phyloP scores from a whole-genome alignment of 2,113 vertebrate genomes.

The Chelonoidis abingdonii region DNA sequence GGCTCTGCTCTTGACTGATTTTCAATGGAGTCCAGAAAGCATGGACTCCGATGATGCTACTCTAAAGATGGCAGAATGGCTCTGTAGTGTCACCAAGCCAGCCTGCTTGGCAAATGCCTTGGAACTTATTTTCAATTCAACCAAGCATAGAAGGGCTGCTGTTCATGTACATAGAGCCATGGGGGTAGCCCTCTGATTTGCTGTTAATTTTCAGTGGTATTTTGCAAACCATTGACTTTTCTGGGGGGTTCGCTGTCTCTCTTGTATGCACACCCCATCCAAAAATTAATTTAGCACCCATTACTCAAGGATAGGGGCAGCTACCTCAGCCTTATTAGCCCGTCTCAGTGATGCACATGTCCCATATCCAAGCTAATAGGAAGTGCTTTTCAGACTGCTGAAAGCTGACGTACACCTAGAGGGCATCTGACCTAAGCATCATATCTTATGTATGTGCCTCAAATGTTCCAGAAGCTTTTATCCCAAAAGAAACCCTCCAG shows the following conservation, averaged over 20 bases:
- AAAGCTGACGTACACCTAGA: not conserved
- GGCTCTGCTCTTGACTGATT: not conserved
- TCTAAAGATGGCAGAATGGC: not conserved
- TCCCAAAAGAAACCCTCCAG: not conserved
- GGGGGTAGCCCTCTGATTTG: not conserved
- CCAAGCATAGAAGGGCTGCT: not conserved
- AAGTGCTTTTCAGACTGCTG: not conserved
- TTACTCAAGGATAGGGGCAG: not conserved
- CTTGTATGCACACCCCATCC: fast-evolving
- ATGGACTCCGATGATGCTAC: not conserved
- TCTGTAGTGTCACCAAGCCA: not conserved
- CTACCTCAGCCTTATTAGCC: not conserved
- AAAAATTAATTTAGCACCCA: not conserved
- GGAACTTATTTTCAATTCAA: not conserved
- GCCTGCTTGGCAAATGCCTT: not conserved
- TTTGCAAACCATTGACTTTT: not conserved
- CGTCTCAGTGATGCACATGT: not conserved
- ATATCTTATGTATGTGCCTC: not conserved
- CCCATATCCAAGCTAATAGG: not conserved
- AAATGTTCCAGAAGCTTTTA: not conserved
- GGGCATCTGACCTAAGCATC: not conserved
- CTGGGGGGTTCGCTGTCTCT: not conserved
- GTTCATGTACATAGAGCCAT: not conserved
- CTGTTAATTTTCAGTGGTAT: not conserved
- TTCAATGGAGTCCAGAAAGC: not conserved